A percentile compares a stretch with the other conserved stretches of the same genome.
These are phyloP conservation scores for Galerucella pusilla DNA, from an alignment of 2,888 invertebrate species.

Conservation along the genomic window DNA sequence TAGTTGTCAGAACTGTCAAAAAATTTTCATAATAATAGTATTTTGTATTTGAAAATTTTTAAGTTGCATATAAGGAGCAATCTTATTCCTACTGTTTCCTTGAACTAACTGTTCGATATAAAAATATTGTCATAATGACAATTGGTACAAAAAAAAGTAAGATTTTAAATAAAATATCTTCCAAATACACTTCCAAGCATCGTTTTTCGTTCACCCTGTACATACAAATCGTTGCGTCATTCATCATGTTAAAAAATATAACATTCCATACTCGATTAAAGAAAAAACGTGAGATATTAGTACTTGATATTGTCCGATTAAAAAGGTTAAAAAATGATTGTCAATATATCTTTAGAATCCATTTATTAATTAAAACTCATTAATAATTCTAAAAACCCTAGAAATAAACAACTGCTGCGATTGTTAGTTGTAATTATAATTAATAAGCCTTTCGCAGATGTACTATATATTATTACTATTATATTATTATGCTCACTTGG, in stretches of 20 bases:
- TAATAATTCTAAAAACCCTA: constrained; percentile 63
- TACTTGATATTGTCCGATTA: constrained; percentile 49
- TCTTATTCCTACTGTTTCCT: too few relatives aligned
- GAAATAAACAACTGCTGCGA: constrained; percentile 59
- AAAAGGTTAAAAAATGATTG: constrained; percentile 57
- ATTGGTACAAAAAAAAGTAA: neutral
- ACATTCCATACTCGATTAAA: constrained; percentile 57
- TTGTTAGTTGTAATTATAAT: constrained; percentile 62
- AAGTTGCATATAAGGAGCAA: too few relatives aligned
- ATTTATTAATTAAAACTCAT: constrained; percentile 55
- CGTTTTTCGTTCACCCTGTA: constrained; percentile 36
- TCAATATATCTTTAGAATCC: constrained; percentile 62
- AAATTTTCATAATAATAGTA: too few relatives aligned
- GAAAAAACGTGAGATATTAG: constrained; percentile 49
- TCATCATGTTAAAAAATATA: constrained; percentile 55
- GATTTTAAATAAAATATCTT: constrained; percentile 9
- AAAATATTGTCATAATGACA: neutral
- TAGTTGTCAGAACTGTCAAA: too few relatives aligned
- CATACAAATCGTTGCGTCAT: constrained; percentile 59
- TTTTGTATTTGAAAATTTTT: too few relatives aligned
- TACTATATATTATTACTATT: constrained; percentile 57
- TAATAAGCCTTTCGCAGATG: constrained; percentile 65
- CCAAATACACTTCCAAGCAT: neutral
- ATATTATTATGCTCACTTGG: constrained; percentile 57
- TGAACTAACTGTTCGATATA: neutral